Evolutionary conservation across 1,140 invertebrate species (phyloP).

Genomic region (Monochamus saltuarius): DNA sequence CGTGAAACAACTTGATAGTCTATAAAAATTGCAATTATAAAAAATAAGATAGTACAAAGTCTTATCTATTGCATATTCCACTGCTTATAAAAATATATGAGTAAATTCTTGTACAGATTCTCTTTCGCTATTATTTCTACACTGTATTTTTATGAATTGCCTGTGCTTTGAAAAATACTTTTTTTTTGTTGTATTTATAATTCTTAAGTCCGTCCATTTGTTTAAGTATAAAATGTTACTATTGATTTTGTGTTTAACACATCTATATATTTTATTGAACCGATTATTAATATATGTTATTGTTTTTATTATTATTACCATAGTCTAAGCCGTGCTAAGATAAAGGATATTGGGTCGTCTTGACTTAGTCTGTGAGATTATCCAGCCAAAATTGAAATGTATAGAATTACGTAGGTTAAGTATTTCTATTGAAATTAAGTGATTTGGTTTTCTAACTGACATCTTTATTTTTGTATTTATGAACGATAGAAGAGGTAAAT

Average conservation of each 20-base stretch:
- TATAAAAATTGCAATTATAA: no score
- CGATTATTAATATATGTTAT: constrained; percentile 32
- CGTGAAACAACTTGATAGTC: no score
- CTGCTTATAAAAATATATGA: no score
- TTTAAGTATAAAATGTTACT: constrained; percentile 25
- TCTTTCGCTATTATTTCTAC: no score
- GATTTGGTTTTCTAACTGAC: no score
- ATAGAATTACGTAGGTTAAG: constrained; percentile 12
- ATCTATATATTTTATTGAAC: constrained; percentile 44
- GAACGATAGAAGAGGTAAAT: not conserved
- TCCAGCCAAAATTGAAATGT: constrained; percentile 12
- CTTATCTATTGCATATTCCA: no score
- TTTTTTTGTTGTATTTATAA: not conserved
- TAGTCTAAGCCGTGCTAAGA: constrained; percentile 1
- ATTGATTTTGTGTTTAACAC: constrained; percentile 37
- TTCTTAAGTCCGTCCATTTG: constrained; percentile 26
- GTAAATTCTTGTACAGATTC: no score
- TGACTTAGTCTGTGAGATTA: not conserved
- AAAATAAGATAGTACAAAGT: no score
- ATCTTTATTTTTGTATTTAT: not conserved
- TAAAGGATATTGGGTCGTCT: no score
- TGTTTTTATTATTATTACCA: constrained; percentile 25
- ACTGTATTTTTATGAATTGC: no score
- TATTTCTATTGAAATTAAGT: not conserved
- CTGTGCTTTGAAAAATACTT: no score